Percentiles rank a stretch among this genome's conserved stretches.
phyloP scores from a whole-genome alignment of 2,797 vertebrate species.

The Acanthopagrus latus region DNA sequence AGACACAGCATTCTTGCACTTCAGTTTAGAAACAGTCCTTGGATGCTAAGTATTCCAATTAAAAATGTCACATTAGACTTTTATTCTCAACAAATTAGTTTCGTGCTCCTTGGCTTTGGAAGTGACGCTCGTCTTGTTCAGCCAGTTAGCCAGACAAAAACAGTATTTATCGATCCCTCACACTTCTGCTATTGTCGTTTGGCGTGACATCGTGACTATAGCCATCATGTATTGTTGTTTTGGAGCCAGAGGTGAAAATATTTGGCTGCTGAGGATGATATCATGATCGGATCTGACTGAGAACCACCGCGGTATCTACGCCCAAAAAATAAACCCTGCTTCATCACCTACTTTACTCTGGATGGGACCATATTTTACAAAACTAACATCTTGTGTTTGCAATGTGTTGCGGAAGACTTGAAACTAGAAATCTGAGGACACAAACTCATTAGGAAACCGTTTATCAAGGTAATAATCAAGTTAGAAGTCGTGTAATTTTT shows the following conservation, averaged over 20 bases:
- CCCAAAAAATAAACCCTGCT: too few species aligned
- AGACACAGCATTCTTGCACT: neutral
- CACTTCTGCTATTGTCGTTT: neutral
- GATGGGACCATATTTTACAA: too few species aligned
- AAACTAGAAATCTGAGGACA: neutral
- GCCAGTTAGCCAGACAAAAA: neutral
- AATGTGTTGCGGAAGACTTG: neutral
- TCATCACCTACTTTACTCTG: too few species aligned
- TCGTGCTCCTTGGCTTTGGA: neutral
- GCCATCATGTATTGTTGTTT: neutral
- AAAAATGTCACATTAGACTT: neutral
- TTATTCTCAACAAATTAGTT: neutral
- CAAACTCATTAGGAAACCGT: neutral
- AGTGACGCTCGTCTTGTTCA: neutral
- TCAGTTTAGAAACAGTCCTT: neutral
- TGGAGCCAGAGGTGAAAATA: too few species aligned
- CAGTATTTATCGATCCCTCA: neutral
- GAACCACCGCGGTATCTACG: too few species aligned
- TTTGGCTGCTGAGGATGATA: too few species aligned
- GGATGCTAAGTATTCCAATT: neutral
- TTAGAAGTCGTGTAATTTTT: too few species aligned
- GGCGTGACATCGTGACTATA: neutral
- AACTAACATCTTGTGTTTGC: too few species aligned
- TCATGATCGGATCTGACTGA: too few species aligned
- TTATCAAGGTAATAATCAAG: neutral